Evolutionary conservation across 2,888 invertebrate genomes (phyloP), one percentile per base, ranked within the genome.

Genomic region (Calameuta filiformis): DNA sequence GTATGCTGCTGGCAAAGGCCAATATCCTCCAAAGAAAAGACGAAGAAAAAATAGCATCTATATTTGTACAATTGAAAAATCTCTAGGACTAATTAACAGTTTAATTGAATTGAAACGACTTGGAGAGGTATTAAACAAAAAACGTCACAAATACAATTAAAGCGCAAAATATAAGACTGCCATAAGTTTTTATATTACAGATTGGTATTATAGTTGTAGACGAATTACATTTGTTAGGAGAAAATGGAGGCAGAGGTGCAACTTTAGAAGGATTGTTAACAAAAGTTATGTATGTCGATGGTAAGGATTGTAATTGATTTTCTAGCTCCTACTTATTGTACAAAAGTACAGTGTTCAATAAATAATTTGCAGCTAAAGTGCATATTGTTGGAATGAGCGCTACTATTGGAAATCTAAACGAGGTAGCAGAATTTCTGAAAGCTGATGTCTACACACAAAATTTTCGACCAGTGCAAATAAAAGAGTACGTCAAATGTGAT

Each of bases 311-410:
- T 68, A 30, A 78, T 56, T 68, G 31, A 78, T 37, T 71, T 68
- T 56, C 11, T 71, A 31, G 30, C 12, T 12, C 3, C 23, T 34
- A 12, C 9, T 71, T 71, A 33, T 71, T 76, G 34, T 31, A 56
- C 69, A 34, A 37, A 75, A 73, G 9, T 40, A 75, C 35, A 74
- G 9, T 68, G 74, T 79, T 71, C 40, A 73, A 85, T 76, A 56
- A 76, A 79, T 73, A 37, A 69, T 80, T 83, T 91, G 35, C 86
- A 95, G 95, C 93, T 73, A 92, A 92, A 78, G 95, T 97, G 80
- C 98, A 98, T 90, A 95, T 99, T 79, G 94, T 99, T 31, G 98
- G 98, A 34, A 99, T 99, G 98, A 98, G 98, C 91, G 99, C 99
- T 0, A 99, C 99, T 0, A 96, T 99, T 85, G 98, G 97, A 79